Evolutionary conservation across 1,140 invertebrate species (phyloP), one percentile per base, ranked within the genome.

Genomic region (Plutomurus gul): DNA sequence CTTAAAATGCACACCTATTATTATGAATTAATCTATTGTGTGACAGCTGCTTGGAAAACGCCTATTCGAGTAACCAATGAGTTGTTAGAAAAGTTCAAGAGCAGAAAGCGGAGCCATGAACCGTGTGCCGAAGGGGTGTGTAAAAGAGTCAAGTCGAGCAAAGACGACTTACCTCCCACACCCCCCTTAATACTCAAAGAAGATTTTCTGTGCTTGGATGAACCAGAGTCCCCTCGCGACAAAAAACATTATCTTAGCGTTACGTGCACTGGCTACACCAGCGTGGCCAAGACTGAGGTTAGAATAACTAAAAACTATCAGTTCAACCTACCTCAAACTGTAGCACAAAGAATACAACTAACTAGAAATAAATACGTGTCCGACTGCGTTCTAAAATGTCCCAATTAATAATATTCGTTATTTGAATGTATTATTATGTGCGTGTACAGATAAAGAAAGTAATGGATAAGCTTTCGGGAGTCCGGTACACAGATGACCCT

Each of bases 51-150:
- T 3, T 97, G 96, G 96, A 95, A 95, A 87, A 92, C 92, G 85
- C 94, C 95, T 0, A 93, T 97, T 37, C 95, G 95, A 85, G 92
- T 97, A 75, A 92, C 92, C 1, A 94, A 94, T 86, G 94, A 96
- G 85, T 92, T 91, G 0, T 93, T 94, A 84, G 93, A 95, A 84
- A 91, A 83, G 27, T 82, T 82, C 43, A 84, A 84, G 70, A 39
- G n/a, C 25, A 40, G 47, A 36, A 82, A 83, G 65, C 72, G 79
- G 33, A 39, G 76, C 6, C 27, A 75, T 20, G 77, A 80, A 11
- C 16, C 39, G 20, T 3, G 20, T n/a, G 33, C 72, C 56, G 75
- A 80, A 39, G 6, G 7, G 4, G 1, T 22, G 33, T 11, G 20
- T 40, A 46, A 51, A 22, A 27, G 33, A 16, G n/a, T 33, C 3